Base-by-base conservation (phyloP, 2,797 vertebrate genomes). In the Hipposideros larvatus region DNA sequence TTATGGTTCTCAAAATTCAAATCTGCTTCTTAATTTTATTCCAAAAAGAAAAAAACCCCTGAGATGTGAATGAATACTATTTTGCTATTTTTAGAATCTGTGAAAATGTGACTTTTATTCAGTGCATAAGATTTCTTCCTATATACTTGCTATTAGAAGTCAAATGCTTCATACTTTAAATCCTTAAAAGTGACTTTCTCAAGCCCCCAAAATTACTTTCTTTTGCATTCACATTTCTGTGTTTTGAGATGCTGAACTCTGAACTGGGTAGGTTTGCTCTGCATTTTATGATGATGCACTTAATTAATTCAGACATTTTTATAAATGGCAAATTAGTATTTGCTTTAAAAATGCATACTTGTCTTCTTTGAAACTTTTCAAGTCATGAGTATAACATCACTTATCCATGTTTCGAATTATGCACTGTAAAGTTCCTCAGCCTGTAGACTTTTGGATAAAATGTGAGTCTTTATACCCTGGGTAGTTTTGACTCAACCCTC, bases 1-100 rank as follows among this genome's bases (percentile, higher is more conserved):
- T 87, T 31, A 34, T 83, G 1, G 2, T 86, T 87, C 90, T 86
- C 9, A 71, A 77, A 96, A 88, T 93, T 87, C 1, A 87, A 92
- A 41, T 93, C 6, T 84, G 11, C 7, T n/a, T 65, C 51, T 93
- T 80, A 59, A 74, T 92, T 96, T 96, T 88, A 86, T 91, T 79
- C 24, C 6, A 31, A 65, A 96, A 88, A 77, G 8, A 80, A 93
- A 66, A 93, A 66, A 43, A 82, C 43, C 31, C 61, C 26, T 65
- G 61, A 88, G 28, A 80, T 78, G 48, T 73, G n/a, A 96, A 94
- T 91, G 59, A 92, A 90, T 94, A 94, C 79, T 95, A 95, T 93
- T 97, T 96, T 88, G 3, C 55, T 95, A 89, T 96, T 97, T 96
- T 80, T 53, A 94, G 82, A 95, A 75, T 77, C 66, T 96, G 28